Evolutionary conservation across 1,140 invertebrate genomes (phyloP).

Genomic region (Uloborus diversus): DNA sequence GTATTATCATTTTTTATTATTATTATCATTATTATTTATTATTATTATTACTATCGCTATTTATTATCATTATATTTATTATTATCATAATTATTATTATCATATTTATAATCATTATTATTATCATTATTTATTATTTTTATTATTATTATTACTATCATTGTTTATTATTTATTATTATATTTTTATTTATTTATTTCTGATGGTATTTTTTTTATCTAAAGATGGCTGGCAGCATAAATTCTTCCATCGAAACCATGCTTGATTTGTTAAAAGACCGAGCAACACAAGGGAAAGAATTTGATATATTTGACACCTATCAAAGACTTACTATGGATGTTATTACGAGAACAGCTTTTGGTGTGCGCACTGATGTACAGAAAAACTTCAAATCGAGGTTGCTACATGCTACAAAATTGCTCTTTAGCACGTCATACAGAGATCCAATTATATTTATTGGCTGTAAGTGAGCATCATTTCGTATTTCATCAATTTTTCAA

Average conservation of each 20-base stretch:
- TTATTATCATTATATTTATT: neutral
- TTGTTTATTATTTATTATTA: neutral
- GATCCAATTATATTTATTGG: slow-evolving; percentile 7
- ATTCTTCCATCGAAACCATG: slow-evolving; percentile 61
- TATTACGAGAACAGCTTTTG: slow-evolving; percentile 51
- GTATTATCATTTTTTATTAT: too few relatives aligned
- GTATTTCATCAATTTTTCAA: too few relatives aligned
- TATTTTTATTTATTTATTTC: neutral
- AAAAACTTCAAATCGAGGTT: slow-evolving; percentile 11
- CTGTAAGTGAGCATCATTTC: slow-evolving; percentile 4
- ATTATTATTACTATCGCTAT: neutral
- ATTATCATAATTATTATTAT: neutral
- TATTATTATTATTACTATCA: neutral
- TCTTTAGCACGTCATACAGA: neutral
- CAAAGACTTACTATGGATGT: slow-evolving; percentile 56
- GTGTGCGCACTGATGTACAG: slow-evolving; percentile 60
- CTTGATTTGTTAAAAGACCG: slow-evolving; percentile 58
- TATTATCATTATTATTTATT: too few relatives aligned
- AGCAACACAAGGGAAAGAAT: slow-evolving; percentile 10
- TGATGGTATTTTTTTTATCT: neutral
- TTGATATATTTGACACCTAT: slow-evolving; percentile 15
- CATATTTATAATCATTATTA: neutral
- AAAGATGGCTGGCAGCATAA: slow-evolving; percentile 63
- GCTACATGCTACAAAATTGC: neutral
- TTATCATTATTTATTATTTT: neutral